These are phyloP conservation scores for Callipepla californica DNA, from an alignment of 2,113 vertebrate species.

Conservation along the genomic window DNA sequence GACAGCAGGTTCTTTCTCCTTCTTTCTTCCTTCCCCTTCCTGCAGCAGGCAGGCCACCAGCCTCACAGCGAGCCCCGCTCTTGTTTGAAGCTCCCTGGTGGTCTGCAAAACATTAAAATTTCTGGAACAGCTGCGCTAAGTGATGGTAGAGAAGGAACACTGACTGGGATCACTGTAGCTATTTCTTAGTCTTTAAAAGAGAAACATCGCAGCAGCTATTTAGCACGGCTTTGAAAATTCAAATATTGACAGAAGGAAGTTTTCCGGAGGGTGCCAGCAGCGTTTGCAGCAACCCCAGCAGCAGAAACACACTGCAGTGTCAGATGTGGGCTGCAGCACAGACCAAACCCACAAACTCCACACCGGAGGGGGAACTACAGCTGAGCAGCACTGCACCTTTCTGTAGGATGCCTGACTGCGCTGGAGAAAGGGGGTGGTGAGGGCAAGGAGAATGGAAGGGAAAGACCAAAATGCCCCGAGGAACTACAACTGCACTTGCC, in stretches of 20 bases:
- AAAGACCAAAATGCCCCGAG: neutral
- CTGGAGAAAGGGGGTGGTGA: neutral
- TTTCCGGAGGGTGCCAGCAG: conserved; percentile 57
- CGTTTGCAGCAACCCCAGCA: conserved; percentile 41
- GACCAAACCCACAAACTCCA: conserved; percentile 14
- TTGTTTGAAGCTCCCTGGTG: conserved; percentile 27
- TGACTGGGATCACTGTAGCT: conserved; percentile 39
- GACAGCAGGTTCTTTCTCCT: neutral
- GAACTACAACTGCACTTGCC: conserved; percentile 2
- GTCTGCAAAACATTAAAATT: conserved; percentile 44
- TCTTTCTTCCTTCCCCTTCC: neutral
- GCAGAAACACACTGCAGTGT: neutral
- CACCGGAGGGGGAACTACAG: neutral
- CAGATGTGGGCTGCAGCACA: conserved; percentile 49
- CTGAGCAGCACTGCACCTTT: neutral
- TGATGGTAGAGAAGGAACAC: conserved; percentile 48
- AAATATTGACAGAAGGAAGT: conserved; percentile 74
- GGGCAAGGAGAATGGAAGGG: neutral
- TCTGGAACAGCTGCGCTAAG: conserved; percentile 31
- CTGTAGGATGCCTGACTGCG: neutral
- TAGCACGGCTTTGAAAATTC: conserved; percentile 37
- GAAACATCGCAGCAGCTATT: conserved; percentile 53
- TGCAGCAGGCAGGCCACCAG: neutral
- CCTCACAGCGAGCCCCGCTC: conserved; percentile 23
- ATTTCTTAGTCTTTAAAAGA: conserved; percentile 42